phyloP scores from a whole-genome alignment of 2,113 vertebrate species.

The Anolis sagrei region DNA sequence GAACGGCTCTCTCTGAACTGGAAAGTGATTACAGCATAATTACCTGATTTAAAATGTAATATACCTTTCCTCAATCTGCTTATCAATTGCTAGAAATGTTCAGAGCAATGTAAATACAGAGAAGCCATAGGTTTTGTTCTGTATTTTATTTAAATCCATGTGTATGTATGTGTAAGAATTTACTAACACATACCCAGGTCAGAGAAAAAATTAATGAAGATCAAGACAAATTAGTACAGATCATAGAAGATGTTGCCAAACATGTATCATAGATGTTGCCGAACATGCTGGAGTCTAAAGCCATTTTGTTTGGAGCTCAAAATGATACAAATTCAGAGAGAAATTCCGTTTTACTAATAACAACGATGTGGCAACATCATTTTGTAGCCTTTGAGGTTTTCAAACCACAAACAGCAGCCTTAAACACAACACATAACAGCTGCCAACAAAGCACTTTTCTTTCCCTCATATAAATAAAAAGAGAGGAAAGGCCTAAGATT shows the following conservation, averaged over 20 bases:
- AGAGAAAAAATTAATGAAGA: background rate
- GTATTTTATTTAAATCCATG: too few relatives aligned
- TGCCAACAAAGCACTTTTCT: background rate
- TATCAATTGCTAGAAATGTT: constrained; percentile 30
- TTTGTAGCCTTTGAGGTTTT: background rate
- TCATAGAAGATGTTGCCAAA: background rate
- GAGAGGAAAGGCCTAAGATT: background rate
- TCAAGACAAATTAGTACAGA: background rate
- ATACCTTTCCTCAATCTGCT: background rate
- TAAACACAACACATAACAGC: background rate
- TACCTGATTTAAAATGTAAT: constrained; percentile 26
- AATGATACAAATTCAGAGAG: background rate
- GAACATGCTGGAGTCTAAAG: background rate
- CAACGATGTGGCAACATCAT: background rate
- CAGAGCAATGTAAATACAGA: background rate
- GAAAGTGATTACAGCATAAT: constrained; percentile 50
- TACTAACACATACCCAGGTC: background rate
- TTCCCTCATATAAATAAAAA: background rate
- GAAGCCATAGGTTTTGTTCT: background rate
- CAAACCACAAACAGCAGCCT: background rate
- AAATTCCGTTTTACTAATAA: background rate
- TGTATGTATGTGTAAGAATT: background rate
- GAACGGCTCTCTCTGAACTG: constrained; percentile 28
- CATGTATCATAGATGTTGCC: too few relatives aligned
- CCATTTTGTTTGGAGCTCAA: background rate